These are phyloP conservation scores for Orestias chungarensis DNA, from an alignment of 2,797 vertebrate species.

Conservation along the genomic window DNA sequence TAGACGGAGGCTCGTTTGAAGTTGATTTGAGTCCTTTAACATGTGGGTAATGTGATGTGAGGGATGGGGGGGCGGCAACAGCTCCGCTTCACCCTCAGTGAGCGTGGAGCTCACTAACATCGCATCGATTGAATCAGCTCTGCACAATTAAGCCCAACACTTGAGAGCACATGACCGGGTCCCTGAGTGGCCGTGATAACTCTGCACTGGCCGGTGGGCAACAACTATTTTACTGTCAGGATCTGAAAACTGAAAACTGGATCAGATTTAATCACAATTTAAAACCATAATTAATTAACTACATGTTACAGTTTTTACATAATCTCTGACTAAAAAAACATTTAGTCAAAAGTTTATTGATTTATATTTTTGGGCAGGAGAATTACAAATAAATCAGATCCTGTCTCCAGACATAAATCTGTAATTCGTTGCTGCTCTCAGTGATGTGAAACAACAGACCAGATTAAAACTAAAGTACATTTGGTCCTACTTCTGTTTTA, in stretches of 20 bases:
- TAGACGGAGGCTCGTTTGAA: conserved; percentile 59
- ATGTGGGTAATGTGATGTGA: conserved; percentile 68
- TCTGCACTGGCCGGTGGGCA: conserved; percentile 10
- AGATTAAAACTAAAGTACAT: not conserved
- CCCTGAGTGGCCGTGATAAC: conserved; percentile 6
- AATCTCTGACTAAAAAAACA: conserved; percentile 1
- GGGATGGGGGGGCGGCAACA: conserved; percentile 44
- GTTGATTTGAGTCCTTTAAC: conserved; percentile 55
- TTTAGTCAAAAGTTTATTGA: not conserved
- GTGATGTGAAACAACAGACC: not conserved
- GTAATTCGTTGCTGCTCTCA: not conserved
- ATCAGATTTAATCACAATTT: not conserved
- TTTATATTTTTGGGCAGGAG: not conserved
- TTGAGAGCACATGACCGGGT: conserved; percentile 44
- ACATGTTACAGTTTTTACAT: conserved; percentile 12
- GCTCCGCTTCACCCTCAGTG: conserved; percentile 39
- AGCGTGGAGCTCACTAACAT: conserved; percentile 39
- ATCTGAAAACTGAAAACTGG: not conserved
- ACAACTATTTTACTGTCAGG: conserved; percentile 2
- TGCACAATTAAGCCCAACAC: conserved; percentile 70
- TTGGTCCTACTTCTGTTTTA: not conserved
- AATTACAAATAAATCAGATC: not conserved
- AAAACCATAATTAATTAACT: conserved; percentile 5
- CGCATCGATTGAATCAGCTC: conserved; percentile 60
- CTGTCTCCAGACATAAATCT: not conserved